A percentile compares a stretch with the other conserved stretches of the same genome.
phyloP scores from a whole-genome alignment of 2,797 vertebrate species.

The Falco rusticolus region DNA sequence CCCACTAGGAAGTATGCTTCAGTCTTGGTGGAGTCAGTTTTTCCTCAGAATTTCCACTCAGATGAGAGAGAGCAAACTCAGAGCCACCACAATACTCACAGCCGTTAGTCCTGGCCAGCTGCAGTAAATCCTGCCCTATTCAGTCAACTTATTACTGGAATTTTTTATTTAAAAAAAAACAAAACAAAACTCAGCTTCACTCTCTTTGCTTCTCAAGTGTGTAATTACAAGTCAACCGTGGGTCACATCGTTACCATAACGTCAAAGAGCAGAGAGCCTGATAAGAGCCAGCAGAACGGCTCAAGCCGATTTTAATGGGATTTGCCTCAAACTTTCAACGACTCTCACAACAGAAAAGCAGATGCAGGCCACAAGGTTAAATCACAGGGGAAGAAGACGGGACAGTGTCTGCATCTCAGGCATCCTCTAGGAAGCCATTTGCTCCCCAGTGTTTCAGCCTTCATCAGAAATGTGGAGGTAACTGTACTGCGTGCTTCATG shows the following conservation, averaged over 20 bases:
- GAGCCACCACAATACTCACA: constrained; percentile 16
- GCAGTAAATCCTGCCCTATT: constrained; percentile 41
- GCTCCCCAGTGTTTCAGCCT: not conserved
- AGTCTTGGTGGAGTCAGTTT: constrained; percentile 42
- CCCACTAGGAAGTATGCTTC: constrained; percentile 29
- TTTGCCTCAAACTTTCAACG: constrained; percentile 6
- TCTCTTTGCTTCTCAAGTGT: constrained; percentile 26
- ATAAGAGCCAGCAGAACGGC: not conserved
- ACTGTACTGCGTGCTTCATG: not conserved
- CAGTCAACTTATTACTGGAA: constrained; percentile 48
- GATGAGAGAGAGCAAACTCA: not conserved
- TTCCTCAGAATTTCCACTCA: constrained; percentile 39
- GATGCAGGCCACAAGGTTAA: not conserved
- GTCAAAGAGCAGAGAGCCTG: constrained; percentile 17
- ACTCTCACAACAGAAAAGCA: not conserved
- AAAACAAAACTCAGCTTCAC: not conserved
- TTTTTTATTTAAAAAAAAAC: not conserved
- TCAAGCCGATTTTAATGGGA: not conserved
- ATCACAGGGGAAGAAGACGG: not conserved
- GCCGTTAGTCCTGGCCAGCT: constrained; percentile 27
- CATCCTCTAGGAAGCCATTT: not conserved
- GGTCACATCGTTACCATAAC: constrained; percentile 34
- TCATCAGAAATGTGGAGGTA: not conserved
- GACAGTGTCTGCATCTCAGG: not conserved
- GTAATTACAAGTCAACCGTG: constrained; percentile 19